phyloP scores from a whole-genome alignment of 2,797 vertebrate species.

The Alauda arvensis region DNA sequence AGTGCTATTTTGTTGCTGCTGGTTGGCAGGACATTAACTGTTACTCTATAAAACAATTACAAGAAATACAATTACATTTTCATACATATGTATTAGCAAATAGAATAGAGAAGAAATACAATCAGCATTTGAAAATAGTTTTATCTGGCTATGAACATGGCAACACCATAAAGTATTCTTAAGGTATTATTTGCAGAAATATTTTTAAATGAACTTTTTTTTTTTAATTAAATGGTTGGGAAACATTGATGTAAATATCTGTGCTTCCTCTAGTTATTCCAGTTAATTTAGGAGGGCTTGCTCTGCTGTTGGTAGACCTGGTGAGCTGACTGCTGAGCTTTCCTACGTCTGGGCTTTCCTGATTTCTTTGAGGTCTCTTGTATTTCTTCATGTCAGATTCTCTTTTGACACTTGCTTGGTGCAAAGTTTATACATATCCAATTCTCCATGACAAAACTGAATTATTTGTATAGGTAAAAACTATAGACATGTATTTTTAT shows the following conservation, averaged over 20 bases:
- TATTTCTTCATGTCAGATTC: not conserved
- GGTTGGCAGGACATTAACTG: not conserved
- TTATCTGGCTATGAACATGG: not conserved
- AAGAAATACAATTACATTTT: not conserved
- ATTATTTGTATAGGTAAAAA: not conserved
- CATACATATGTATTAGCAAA: not conserved
- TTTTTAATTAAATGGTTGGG: not conserved
- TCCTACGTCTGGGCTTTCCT: not conserved
- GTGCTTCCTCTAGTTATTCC: not conserved
- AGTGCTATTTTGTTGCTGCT: not conserved
- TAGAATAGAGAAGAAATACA: not conserved
- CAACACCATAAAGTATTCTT: not conserved
- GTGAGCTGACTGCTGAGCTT: not conserved
- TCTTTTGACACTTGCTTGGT: not conserved
- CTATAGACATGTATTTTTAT: not conserved
- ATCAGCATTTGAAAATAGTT: not conserved
- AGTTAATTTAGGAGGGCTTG: not conserved
- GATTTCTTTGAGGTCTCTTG: not conserved
- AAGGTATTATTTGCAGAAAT: not conserved
- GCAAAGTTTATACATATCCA: not conserved
- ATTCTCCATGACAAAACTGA: not conserved
- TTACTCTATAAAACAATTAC: constrained; percentile 3
- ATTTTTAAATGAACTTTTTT: not conserved
- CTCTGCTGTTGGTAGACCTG: not conserved
- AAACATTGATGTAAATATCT: not conserved